Evolutionary conservation across 2,888 invertebrate genomes (phyloP).

Genomic region (Hoplodrina ambigua): DNA sequence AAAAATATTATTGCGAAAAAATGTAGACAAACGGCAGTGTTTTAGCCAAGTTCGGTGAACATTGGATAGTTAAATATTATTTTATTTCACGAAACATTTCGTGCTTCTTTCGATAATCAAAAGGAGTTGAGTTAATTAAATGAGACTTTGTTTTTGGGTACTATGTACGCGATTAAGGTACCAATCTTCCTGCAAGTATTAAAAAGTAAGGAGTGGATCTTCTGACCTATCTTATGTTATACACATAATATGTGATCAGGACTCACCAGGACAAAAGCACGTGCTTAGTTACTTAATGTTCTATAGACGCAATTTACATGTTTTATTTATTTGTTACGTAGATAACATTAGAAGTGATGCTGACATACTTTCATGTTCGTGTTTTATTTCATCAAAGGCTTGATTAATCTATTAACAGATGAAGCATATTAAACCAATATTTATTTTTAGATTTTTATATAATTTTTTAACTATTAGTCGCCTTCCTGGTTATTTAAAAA

Average conservation of each 20-base stretch:
- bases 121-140: no score
- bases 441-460: not conserved
- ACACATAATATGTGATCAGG: not conserved
- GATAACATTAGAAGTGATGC: conserved; percentile 47
- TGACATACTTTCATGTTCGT: conserved; percentile 55
- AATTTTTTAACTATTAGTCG: not conserved
- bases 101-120: no score
- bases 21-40: no score
- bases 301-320: conserved; percentile 59
- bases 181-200: not conserved
- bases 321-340: conserved; percentile 68
- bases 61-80: no score
- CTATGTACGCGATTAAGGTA: not conserved
- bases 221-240: conserved; percentile 1
- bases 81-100: no score
- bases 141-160: no score
- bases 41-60: no score
- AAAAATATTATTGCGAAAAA: no score
- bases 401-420: conserved; percentile 27
- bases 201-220: not conserved
- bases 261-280: conserved; percentile 46
- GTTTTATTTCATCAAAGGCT: conserved; percentile 41
- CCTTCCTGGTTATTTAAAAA: not conserved
- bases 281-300: conserved; percentile 61
- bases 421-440: not conserved